Base-by-base conservation (phyloP, 2,113 vertebrate genomes). In the Tachysurus vachellii region DNA sequence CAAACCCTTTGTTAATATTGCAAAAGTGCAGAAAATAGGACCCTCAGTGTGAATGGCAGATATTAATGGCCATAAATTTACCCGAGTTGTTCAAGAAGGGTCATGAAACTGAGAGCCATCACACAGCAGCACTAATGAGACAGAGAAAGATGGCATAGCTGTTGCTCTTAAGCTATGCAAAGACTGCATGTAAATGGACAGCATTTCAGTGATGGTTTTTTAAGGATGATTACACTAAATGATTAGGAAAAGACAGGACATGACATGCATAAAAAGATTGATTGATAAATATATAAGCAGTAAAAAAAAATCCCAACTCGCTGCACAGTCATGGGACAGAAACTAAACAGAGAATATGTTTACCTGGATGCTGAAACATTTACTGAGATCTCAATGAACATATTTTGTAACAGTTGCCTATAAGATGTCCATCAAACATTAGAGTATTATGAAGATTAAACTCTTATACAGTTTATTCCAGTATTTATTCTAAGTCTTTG, bases 51-150 rank as follows among this genome's bases (percentile, higher is more conserved):
- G 53, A 61, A 71, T 61, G 82, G 36, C 62, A 71, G 71, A 31
- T 82, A 82, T 83, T 86, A 89, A 85, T 70, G 4, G 44, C 70
- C 81, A 88, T 82, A 90, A 88, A 91, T 88, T 86, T 77, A 66
- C 47, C 86, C 61, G 44, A 81, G 76, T 85, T 79, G 80, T 62
- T 13, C 42, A 50, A 76, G 44, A n/a, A 76, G 11, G 23, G 73
- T 7, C 73, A 76, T 76, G 73, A 76, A 76, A 76, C 42, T 61
- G 44, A 75, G 73, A 89, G 59, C 36, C 81, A 61, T 79, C 80
- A 82, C 80, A 80, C 71, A 47, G 62, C 61, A 61, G 70, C 66
- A 54, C 59, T 90, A 90, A 90, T 90, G 86, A 88, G 82, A 59
- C 47, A 36, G 81, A 85, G 81, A 17, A 81, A 59, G 83, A 85